Percentiles rank a stretch among this genome's conserved stretches.
Conservation (phyloP, 2,113 vertebrate species). For the Emydura subglobosa region DNA sequence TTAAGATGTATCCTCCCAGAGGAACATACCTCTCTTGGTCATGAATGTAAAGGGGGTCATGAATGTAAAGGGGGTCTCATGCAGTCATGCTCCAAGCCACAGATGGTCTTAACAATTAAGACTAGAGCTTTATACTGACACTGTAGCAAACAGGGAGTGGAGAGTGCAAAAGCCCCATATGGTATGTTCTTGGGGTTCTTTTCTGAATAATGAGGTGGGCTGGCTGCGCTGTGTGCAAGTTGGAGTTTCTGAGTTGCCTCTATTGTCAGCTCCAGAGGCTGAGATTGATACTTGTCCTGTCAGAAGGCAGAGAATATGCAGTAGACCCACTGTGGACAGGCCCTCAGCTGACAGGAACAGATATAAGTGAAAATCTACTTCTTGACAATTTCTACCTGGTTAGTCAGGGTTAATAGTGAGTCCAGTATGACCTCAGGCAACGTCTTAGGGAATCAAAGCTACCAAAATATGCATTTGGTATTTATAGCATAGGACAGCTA, state of each 20-base stretch:
- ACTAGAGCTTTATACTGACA: too few species aligned
- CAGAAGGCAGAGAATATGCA: constrained; percentile 11
- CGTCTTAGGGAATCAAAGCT: neutral
- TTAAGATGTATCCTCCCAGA: neutral
- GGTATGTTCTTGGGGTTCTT: neutral
- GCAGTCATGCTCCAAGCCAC: too few species aligned
- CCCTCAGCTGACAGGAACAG: constrained; percentile 32
- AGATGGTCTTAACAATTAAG: too few species aligned
- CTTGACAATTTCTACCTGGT: constrained; percentile 45
- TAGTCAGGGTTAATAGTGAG: neutral
- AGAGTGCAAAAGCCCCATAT: too few species aligned
- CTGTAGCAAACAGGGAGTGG: too few species aligned
- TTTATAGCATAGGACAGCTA: constrained; percentile 14
- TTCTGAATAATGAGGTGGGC: neutral
- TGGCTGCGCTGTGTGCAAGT: neutral
- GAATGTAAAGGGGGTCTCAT: neutral
- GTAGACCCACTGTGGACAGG: neutral
- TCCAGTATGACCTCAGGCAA: constrained; percentile 38
- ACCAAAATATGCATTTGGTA: constrained; percentile 1
- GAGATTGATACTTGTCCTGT: neutral
- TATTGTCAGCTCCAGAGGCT: constrained; percentile 16
- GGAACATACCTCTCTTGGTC: neutral
- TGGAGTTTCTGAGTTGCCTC: constrained; percentile 45
- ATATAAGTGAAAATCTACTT: constrained; percentile 48
- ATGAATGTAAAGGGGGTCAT: neutral